phyloP scores from a whole-genome alignment of 2,797 vertebrate genomes.

The Lacerta viridis region DNA sequence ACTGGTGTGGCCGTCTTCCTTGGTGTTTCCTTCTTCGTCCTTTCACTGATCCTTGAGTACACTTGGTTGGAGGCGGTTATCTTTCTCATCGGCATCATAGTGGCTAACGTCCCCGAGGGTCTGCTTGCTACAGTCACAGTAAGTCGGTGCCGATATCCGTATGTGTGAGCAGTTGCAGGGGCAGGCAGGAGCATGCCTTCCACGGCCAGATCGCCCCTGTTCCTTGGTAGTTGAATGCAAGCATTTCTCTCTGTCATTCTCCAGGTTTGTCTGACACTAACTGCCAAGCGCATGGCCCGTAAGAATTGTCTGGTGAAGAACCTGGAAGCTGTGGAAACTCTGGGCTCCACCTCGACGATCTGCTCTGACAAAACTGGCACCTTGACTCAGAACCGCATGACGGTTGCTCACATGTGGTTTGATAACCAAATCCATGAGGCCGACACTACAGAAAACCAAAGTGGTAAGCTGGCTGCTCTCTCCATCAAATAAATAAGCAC shows the following conservation, averaged over 20 bases:
- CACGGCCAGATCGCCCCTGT: too few relatives aligned
- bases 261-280: conserved; percentile 95
- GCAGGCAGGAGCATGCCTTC: background rate
- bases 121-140: conserved; percentile 96
- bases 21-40: conserved; percentile 92
- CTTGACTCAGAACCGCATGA: conserved; percentile 91
- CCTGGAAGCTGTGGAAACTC: conserved; percentile 94
- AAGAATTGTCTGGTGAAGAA: conserved; percentile 99
- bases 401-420: conserved; percentile 92
- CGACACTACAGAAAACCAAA: conserved; percentile 91
- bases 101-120: conserved; percentile 96
- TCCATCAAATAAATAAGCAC: background rate
- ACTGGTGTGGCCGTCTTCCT: conserved; percentile 96
- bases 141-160: conserved; percentile 55
- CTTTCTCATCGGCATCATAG: conserved; percentile 98
- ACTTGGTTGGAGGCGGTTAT: conserved; percentile 97
- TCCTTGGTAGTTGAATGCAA: background rate
- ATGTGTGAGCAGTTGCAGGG: background rate
- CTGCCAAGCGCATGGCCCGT: conserved; percentile 97
- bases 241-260: background rate
- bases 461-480: conserved; percentile 80
- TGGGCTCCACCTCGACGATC: conserved; percentile 92
- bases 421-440: conserved; percentile 92
- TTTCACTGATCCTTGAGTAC: conserved; percentile 95
- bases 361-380: conserved; percentile 91